Conservation (phyloP, 2,113 vertebrate genomes). For the Perca flavescens region DNA sequence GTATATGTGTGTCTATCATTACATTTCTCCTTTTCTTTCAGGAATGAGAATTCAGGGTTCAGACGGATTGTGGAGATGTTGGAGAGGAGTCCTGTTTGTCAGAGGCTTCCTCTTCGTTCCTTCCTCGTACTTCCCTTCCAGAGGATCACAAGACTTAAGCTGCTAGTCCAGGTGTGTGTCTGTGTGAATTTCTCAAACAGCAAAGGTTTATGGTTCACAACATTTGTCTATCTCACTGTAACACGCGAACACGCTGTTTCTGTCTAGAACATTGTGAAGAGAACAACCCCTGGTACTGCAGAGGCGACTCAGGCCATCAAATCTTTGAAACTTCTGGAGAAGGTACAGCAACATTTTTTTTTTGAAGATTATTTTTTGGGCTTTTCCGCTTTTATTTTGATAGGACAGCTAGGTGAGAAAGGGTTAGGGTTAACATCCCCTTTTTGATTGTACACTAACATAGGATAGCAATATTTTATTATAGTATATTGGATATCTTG, state of each 20-base stretch:
- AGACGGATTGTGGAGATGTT: slow-evolving; percentile 90
- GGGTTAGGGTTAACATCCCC: no score
- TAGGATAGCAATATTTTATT: neutral
- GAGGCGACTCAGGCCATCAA: slow-evolving; percentile 92
- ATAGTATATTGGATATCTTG: neutral
- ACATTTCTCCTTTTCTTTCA: slow-evolving; percentile 58
- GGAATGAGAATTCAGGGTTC: slow-evolving; percentile 90
- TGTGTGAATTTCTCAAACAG: neutral
- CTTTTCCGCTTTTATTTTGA: no score
- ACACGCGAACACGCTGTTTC: neutral
- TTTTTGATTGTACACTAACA: neutral
- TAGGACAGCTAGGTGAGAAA: no score
- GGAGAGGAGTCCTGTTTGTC: slow-evolving; percentile 91
- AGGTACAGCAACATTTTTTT: slow-evolving; percentile 80
- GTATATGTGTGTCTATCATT: neutral
- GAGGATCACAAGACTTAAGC: slow-evolving; percentile 95
- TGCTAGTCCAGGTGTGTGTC: slow-evolving; percentile 92
- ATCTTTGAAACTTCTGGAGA: slow-evolving; percentile 90
- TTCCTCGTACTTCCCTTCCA: slow-evolving; percentile 98
- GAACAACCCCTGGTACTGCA: slow-evolving; percentile 87
- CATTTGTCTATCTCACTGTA: neutral
- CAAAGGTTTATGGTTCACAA: neutral
- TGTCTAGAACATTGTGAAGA: slow-evolving; percentile 95
- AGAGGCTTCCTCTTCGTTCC: slow-evolving; percentile 95
- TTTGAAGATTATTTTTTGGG: no score